Percentiles rank a stretch among this genome's conserved stretches.
Evolutionary conservation across 1,140 invertebrate species (phyloP).

Genomic region (Hyphantria cunea): DNA sequence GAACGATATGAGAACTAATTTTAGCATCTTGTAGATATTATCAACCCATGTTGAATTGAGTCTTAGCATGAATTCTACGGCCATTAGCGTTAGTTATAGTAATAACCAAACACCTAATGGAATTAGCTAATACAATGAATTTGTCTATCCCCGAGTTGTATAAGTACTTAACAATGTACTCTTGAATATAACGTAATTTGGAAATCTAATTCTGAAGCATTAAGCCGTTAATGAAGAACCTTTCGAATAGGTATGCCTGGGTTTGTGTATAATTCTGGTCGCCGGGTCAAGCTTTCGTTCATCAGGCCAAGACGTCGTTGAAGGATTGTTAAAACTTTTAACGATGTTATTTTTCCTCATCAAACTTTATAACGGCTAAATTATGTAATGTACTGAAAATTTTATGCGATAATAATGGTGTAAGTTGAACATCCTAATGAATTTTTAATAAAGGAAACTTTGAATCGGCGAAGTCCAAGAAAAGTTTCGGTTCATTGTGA

Average conservation of each 20-base stretch:
- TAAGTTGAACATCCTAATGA: not conserved
- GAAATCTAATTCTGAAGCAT: not conserved
- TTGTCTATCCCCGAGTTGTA: too few relatives aligned
- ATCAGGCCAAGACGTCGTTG: constrained; percentile 24
- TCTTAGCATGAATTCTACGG: too few relatives aligned
- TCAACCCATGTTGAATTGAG: too few relatives aligned
- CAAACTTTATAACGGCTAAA: constrained; percentile 1
- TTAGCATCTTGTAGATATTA: too few relatives aligned
- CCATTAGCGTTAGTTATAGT: too few relatives aligned
- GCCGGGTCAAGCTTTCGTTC: constrained; percentile 18
- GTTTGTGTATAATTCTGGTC: constrained; percentile 4
- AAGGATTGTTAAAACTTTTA: constrained; percentile 29
- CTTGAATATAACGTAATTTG: too few relatives aligned
- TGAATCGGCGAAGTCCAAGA: too few relatives aligned
- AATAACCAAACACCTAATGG: too few relatives aligned
- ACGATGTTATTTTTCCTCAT: constrained; percentile 16
- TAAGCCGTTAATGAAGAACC: not conserved
- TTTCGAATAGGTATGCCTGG: not conserved
- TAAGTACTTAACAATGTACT: too few relatives aligned
- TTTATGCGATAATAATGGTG: not conserved
- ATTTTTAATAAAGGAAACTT: not conserved
- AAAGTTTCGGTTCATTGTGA: too few relatives aligned
- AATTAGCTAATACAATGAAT: too few relatives aligned
- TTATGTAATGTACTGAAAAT: constrained; percentile 13
- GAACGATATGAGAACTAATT: too few relatives aligned